Percentiles rank a stretch among this genome's conserved stretches.
These are phyloP conservation scores for Pissodes strobi DNA, from an alignment of 1,140 invertebrate species.

Conservation along the genomic window DNA sequence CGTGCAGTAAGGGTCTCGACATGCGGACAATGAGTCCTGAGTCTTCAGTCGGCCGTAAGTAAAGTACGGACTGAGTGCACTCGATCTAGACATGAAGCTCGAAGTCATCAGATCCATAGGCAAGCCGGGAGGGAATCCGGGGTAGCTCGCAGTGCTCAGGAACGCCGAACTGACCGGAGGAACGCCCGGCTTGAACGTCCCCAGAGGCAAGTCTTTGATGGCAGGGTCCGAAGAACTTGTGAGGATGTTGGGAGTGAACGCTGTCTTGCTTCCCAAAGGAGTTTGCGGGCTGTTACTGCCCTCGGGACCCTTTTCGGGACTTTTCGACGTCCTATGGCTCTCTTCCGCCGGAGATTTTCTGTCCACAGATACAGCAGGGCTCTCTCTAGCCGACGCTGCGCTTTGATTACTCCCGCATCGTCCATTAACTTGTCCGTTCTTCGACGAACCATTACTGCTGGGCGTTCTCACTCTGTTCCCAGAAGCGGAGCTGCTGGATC, in stretches of 20 bases:
- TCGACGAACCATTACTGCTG: slow-evolving; percentile 48
- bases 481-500: slow-evolving; percentile 49
- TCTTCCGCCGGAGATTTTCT: slow-evolving; percentile 55
- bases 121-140: slow-evolving; percentile 55
- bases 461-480: slow-evolving; percentile 63
- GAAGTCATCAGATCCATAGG: slow-evolving; percentile 75
- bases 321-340: slow-evolving; percentile 30
- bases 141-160: slow-evolving; percentile 59
- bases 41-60: slow-evolving; percentile 74
- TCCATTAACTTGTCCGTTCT: slow-evolving; percentile 57
- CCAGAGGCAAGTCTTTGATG: slow-evolving; percentile 67
- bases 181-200: slow-evolving; percentile 66
- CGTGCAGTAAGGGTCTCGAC: slow-evolving; percentile 89
- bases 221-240: slow-evolving; percentile 61
- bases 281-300: slow-evolving; percentile 55
- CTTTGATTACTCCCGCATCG: slow-evolving; percentile 68
- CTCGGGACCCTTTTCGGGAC: slow-evolving; percentile 48
- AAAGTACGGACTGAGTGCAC: slow-evolving; percentile 72
- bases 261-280: slow-evolving; percentile 48
- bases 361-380: slow-evolving; percentile 57
- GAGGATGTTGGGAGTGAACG: slow-evolving; percentile 60
- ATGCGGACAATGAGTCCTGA: slow-evolving; percentile 66
- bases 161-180: slow-evolving; percentile 63
- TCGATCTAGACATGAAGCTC: slow-evolving; percentile 70
- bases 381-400: slow-evolving; percentile 63